These are phyloP conservation scores for Caenorhabditis briggsae DNA, from an alignment of 1,140 invertebrate genomes.

Conservation along the genomic window DNA sequence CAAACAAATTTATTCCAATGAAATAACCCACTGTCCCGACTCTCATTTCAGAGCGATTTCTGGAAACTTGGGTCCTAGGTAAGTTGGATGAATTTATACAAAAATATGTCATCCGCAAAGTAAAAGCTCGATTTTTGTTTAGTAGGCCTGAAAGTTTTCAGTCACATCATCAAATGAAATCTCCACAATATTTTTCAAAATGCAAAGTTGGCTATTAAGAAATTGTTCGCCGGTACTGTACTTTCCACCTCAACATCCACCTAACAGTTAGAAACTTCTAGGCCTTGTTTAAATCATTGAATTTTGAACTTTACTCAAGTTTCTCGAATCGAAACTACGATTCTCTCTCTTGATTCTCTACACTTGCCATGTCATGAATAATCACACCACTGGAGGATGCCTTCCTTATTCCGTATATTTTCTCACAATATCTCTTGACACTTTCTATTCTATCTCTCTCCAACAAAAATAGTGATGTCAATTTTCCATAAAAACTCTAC, in stretches of 20 bases:
- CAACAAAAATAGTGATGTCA: slow-evolving; percentile 28
- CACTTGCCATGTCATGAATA: neutral
- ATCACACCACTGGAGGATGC: neutral
- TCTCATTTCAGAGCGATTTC: too few relatives aligned
- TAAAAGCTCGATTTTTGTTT: too few relatives aligned
- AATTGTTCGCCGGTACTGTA: too few relatives aligned
- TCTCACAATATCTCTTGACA: neutral
- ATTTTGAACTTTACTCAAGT: neutral
- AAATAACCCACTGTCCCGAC: too few relatives aligned
- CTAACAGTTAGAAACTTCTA: neutral
- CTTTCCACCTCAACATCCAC: neutral
- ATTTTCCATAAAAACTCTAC: slow-evolving; percentile 17
- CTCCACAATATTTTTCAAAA: too few relatives aligned
- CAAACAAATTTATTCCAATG: too few relatives aligned
- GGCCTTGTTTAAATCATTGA: neutral
- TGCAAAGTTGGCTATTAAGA: too few relatives aligned
- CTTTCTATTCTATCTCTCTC: neutral
- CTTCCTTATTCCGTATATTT: neutral
- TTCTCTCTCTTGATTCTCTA: neutral
- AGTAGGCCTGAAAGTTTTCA: too few relatives aligned
- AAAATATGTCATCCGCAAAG: too few relatives aligned
- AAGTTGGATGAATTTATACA: too few relatives aligned
- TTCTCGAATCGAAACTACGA: slow-evolving; percentile 8
- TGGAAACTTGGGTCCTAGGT: too few relatives aligned
- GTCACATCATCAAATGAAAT: too few relatives aligned